phyloP scores from a whole-genome alignment of 2,888 invertebrate genomes.

The Dilophus febrilis region DNA sequence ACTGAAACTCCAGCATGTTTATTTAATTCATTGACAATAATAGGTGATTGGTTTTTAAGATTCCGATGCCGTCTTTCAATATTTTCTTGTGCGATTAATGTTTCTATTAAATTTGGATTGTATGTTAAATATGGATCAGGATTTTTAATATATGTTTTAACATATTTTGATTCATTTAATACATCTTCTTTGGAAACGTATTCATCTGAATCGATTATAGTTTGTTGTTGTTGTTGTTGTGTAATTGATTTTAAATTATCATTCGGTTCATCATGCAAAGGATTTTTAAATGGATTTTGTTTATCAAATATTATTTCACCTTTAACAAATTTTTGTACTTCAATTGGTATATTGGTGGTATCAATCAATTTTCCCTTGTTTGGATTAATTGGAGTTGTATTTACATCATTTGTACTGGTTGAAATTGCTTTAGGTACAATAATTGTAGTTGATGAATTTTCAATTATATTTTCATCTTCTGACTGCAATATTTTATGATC shows the following conservation, averaged over 20 bases:
- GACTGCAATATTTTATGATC: too few relatives aligned
- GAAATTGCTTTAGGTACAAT: too few relatives aligned
- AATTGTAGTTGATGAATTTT: too few relatives aligned
- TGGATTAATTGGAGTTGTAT: too few relatives aligned
- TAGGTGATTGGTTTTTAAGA: too few relatives aligned
- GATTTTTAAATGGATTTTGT: conserved; percentile 25
- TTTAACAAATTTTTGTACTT: conserved; percentile 20
- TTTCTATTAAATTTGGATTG: conserved; percentile 25
- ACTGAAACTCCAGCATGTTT: too few relatives aligned
- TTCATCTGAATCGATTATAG: conserved; percentile 12
- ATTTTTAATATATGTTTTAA: conserved; percentile 30
- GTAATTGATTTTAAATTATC: conserved; percentile 3
- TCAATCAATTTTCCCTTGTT: too few relatives aligned
- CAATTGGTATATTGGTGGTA: too few relatives aligned
- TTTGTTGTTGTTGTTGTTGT: neutral
- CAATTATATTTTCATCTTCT: too few relatives aligned
- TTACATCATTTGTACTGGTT: too few relatives aligned
- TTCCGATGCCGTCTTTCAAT: conserved; percentile 16
- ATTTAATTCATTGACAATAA: too few relatives aligned
- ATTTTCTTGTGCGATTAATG: conserved; percentile 23
- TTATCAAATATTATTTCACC: conserved; percentile 29
- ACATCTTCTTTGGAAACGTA: conserved; percentile 29
- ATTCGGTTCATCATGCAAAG: conserved; percentile 1
- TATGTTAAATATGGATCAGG: conserved; percentile 29
- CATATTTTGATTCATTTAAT: conserved; percentile 29